phyloP scores from a whole-genome alignment of 2,888 invertebrate genomes.

The Hydroisotoma schaefferi region DNA sequence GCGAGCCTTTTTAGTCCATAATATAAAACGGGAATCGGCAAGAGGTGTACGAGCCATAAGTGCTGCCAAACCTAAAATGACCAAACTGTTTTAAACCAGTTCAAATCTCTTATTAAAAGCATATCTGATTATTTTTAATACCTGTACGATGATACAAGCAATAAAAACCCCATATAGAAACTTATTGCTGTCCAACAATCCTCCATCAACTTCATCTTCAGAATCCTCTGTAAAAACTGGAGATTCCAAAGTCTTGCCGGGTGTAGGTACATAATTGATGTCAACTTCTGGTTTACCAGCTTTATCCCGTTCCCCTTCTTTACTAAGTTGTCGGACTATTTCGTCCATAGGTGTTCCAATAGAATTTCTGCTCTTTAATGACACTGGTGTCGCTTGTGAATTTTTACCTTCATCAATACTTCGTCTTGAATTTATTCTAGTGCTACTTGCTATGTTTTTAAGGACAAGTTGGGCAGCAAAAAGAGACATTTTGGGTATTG shows the following conservation, averaged over 20 bases:
- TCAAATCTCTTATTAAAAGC: not conserved
- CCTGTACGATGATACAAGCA: slow-evolving; percentile 73
- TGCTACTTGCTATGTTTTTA: slow-evolving; percentile 32
- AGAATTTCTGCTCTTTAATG: not conserved
- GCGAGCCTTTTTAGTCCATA: slow-evolving; percentile 59
- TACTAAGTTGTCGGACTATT: not conserved
- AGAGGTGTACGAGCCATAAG: slow-evolving; percentile 72
- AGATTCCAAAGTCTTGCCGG: not conserved
- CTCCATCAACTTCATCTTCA: slow-evolving; percentile 51
- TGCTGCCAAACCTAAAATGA: slow-evolving; percentile 68
- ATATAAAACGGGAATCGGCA: slow-evolving; percentile 71
- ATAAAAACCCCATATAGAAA: slow-evolving; percentile 76
- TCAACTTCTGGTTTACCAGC: not conserved
- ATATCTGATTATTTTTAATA: not conserved
- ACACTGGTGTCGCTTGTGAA: not conserved
- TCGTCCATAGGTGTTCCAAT: not conserved
- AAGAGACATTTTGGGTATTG: slow-evolving; percentile 32
- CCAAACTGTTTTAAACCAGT: not conserved
- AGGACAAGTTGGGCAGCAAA: slow-evolving; percentile 35
- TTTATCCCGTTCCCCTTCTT: not conserved
- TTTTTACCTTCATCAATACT: not conserved
- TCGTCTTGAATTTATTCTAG: not conserved
- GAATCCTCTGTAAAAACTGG: slow-evolving; percentile 7
- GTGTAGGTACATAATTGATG: too few species aligned
- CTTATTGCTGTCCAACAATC: slow-evolving; percentile 61